These are phyloP conservation scores for Gavialis gangeticus DNA, from an alignment of 2,113 vertebrate genomes.

Conservation along the genomic window DNA sequence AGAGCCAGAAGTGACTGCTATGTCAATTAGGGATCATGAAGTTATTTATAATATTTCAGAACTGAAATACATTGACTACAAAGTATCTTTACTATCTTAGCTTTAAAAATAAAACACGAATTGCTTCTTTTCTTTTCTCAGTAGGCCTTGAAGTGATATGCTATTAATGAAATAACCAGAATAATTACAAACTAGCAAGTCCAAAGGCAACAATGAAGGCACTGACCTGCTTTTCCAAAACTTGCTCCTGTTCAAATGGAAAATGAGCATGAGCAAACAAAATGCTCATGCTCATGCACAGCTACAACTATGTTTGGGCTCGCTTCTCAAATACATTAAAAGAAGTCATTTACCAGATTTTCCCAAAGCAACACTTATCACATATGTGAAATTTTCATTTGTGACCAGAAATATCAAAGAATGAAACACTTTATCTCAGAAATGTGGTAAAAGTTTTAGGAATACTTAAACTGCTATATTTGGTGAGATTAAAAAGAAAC, in stretches of 20 bases:
- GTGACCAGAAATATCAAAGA: background rate
- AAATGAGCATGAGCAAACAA: background rate
- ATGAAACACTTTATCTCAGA: background rate
- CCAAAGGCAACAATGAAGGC: background rate
- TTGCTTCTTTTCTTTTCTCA: slow-evolving; percentile 2
- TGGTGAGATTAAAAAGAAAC: background rate
- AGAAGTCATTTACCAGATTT: background rate
- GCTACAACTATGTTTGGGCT: background rate
- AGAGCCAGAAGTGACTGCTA: background rate
- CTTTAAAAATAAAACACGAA: background rate
- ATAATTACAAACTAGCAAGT: background rate
- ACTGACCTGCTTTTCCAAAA: background rate
- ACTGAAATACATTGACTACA: background rate
- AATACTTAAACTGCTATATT: background rate
- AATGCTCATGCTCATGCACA: background rate
- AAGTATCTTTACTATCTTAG: slow-evolving; percentile 51
- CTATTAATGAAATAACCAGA: background rate
- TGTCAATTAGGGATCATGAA: slow-evolving; percentile 36
- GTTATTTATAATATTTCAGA: slow-evolving; percentile 32
- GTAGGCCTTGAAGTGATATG: background rate
- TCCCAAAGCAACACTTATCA: background rate
- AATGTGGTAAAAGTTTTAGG: background rate
- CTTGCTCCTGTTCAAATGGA: background rate
- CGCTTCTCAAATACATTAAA: background rate
- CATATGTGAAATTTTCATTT: background rate